These are phyloP conservation scores for Cryptophagus acutangulus DNA, from an alignment of 2,888 invertebrate species.

Conservation along the genomic window DNA sequence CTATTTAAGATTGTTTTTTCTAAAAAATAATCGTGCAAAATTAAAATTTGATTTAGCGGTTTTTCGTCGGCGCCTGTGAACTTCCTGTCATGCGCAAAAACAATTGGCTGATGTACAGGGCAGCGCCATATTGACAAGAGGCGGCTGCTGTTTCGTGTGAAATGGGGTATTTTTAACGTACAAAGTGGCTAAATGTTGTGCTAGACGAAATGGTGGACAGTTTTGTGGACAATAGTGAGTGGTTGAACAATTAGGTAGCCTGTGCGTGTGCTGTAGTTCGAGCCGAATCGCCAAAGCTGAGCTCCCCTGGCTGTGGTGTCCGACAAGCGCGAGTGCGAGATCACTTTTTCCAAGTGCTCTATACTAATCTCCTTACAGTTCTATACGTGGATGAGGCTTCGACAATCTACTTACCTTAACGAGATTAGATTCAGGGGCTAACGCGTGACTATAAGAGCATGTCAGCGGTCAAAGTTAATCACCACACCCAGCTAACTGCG, in stretches of 20 bases:
- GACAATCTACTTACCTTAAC: conserved; percentile 73
- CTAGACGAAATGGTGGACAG: conserved; percentile 28
- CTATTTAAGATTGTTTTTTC: too few relatives aligned
- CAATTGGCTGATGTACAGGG: conserved; percentile 48
- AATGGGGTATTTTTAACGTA: conserved; percentile 40
- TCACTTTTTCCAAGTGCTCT: conserved; percentile 11
- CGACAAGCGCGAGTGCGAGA: too few relatives aligned
- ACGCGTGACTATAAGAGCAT: conserved; percentile 49
- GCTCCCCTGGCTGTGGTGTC: conserved; percentile 30
- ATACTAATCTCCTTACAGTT: conserved; percentile 32
- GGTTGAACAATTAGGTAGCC: conserved; percentile 40
- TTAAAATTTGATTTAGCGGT: conserved; percentile 16
- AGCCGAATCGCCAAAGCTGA: conserved; percentile 48
- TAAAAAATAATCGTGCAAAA: too few relatives aligned
- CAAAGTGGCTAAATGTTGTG: conserved; percentile 21
- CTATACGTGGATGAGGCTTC: conserved; percentile 56
- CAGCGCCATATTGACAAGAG: conserved; percentile 72
- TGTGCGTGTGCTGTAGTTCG: conserved; percentile 5
- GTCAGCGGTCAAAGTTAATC: conserved; percentile 44
- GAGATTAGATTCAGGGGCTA: conserved; percentile 55
- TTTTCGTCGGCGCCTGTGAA: conserved; percentile 7
- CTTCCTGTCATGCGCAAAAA: conserved; percentile 30
- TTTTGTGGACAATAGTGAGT: conserved; percentile 24
- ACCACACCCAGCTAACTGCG: conserved; percentile 45
- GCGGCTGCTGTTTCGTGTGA: conserved; percentile 59